These are phyloP conservation scores for Peribatodes rhomboidaria DNA, from an alignment of 2,888 invertebrate genomes.

Conservation along the genomic window DNA sequence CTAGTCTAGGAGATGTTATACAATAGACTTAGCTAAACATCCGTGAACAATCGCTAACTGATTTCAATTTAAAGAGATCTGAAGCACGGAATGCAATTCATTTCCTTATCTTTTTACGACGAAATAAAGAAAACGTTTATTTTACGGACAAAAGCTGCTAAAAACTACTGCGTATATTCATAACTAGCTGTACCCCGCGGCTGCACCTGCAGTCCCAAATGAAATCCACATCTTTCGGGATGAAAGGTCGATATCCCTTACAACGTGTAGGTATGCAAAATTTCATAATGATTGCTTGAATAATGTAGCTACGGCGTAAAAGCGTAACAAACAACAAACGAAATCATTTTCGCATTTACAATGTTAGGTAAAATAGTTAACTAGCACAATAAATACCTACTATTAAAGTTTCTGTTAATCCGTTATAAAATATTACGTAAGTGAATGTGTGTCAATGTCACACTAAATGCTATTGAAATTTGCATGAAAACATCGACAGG, in stretches of 20 bases:
- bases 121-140: neutral
- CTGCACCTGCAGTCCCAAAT: too few relatives aligned
- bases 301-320: too few relatives aligned
- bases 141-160: neutral
- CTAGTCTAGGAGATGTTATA: neutral
- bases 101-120: conserved; percentile 42
- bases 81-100: conserved; percentile 40
- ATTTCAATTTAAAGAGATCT: conserved; percentile 11
- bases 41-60: conserved; percentile 21
- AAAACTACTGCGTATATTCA: neutral
- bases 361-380: neutral
- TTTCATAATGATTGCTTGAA: too few relatives aligned
- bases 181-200: too few relatives aligned
- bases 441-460: neutral
- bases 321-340: too few relatives aligned
- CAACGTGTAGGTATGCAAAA: too few relatives aligned
- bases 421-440: conserved; percentile 6
- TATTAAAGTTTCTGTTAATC: neutral
- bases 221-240: too few relatives aligned
- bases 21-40: conserved; percentile 9
- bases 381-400: neutral
- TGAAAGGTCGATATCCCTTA: too few relatives aligned
- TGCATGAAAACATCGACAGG: neutral
- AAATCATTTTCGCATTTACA: too few relatives aligned
- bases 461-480: conserved; percentile 1